phyloP scores from a whole-genome alignment of 2,797 vertebrate genomes.

The Gastrophryne carolinensis region DNA sequence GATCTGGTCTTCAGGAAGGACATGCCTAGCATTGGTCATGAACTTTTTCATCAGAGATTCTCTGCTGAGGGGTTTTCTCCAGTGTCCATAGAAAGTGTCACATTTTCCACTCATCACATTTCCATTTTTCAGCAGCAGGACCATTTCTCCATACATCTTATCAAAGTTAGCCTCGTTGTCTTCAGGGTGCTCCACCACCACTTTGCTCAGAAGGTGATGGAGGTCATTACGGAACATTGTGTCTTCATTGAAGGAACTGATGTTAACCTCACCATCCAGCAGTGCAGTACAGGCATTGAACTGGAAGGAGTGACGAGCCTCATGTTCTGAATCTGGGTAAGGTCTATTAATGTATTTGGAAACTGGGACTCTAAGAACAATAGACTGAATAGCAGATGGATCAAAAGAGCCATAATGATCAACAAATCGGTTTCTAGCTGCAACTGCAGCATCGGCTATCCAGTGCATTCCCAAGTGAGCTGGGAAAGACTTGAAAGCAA shows the following conservation, averaged over 20 bases:
- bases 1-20: conserved; percentile 70
- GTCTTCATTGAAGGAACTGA: conserved; percentile 71
- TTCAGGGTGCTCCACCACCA: conserved; percentile 78
- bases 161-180: conserved; percentile 87
- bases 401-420: conserved; percentile 62
- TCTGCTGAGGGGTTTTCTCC: conserved; percentile 83
- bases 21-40: conserved; percentile 69
- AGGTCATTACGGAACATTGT: conserved; percentile 73
- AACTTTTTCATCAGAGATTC: conserved; percentile 84
- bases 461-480: conserved; percentile 89
- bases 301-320: conserved; percentile 89
- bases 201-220: conserved; percentile 71
- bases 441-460: conserved; percentile 78
- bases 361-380: conserved; percentile 77
- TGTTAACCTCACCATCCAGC: conserved; percentile 77
- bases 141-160: conserved; percentile 82
- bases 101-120: conserved; percentile 76
- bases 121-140: conserved; percentile 73
- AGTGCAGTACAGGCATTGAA: conserved; percentile 82
- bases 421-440: conserved; percentile 71
- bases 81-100: conserved; percentile 88
- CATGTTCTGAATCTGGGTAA: conserved; percentile 81
- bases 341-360: conserved; percentile 89
- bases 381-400: conserved; percentile 69
- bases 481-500: conserved; percentile 84